phyloP scores from a whole-genome alignment of 2,113 vertebrate genomes.

The Albula glossodonta region DNA sequence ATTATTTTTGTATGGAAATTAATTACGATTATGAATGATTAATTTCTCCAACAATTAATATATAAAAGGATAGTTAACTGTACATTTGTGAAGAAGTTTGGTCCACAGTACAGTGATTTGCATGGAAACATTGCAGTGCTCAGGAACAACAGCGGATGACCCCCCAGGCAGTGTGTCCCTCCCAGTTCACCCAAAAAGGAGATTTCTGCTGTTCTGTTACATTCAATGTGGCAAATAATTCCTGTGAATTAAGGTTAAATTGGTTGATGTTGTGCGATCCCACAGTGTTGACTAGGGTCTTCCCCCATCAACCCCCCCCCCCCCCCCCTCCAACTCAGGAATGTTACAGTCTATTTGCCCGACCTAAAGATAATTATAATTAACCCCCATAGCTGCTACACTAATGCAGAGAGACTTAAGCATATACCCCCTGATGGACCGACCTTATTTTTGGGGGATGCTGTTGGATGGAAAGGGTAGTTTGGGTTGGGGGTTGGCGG shows the following conservation, averaged over 20 bases:
- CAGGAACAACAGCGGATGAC: neutral
- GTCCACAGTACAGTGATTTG: constrained; percentile 8
- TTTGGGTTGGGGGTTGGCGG: neutral
- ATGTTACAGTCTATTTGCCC: neutral
- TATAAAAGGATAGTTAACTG: neutral
- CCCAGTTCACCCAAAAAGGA: constrained; percentile 1
- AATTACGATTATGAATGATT: neutral
- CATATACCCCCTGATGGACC: neutral
- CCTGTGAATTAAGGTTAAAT: constrained; percentile 25
- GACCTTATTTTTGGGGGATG: neutral
- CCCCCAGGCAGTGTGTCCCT: neutral
- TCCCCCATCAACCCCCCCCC: neutral
- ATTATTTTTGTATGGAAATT: neutral
- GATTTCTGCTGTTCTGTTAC: constrained; percentile 3
- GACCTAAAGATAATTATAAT: neutral
- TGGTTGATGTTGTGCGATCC: constrained; percentile 3
- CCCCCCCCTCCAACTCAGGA: neutral
- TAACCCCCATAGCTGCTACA: neutral
- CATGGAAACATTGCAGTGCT: neutral
- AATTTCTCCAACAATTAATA: neutral
- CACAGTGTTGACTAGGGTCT: neutral
- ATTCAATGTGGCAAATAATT: constrained; percentile 19
- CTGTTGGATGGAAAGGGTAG: neutral
- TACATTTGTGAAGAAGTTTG: neutral
- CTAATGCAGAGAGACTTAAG: neutral